phyloP scores from a whole-genome alignment of 2,888 invertebrate genomes.

The Cistogaster globosa region DNA sequence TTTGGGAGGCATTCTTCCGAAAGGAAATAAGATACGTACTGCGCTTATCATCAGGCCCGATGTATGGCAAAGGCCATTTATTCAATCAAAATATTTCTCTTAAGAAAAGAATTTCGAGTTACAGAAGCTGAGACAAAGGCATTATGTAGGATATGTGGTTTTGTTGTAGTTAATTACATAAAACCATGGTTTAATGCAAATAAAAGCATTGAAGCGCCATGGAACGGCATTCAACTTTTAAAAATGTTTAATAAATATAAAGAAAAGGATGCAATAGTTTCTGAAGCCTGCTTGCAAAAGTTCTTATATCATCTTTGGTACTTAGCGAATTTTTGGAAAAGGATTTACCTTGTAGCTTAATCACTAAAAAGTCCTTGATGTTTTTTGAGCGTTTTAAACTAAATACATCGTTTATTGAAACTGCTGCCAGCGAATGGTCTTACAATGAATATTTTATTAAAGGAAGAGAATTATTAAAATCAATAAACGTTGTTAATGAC shows the following conservation, averaged over 20 bases:
- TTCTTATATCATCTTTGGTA: constrained; percentile 17
- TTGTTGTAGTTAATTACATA: constrained; percentile 9
- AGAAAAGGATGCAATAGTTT: neutral
- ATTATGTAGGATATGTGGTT: constrained; percentile 2
- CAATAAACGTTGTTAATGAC: too few relatives aligned
- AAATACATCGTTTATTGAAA: too few relatives aligned
- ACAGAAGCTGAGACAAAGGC: neutral
- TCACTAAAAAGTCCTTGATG: too few relatives aligned
- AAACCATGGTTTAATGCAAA: constrained; percentile 7
- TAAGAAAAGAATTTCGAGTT: constrained; percentile 10
- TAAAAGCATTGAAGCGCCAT: neutral
- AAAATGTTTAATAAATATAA: neutral
- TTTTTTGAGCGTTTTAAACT: too few relatives aligned
- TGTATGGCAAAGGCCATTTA: constrained; percentile 11
- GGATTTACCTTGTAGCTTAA: too few relatives aligned
- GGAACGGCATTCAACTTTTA: neutral
- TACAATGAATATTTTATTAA: too few relatives aligned
- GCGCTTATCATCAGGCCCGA: constrained; percentile 11
- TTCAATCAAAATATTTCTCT: constrained; percentile 13
- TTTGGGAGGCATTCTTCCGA: too few relatives aligned
- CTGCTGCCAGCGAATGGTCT: too few relatives aligned
- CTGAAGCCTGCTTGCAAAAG: neutral
- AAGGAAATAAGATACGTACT: constrained; percentile 7
- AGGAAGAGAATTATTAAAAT: too few relatives aligned
- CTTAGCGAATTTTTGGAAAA: too few relatives aligned